Base-by-base conservation (phyloP, 2,797 vertebrate genomes). In the Alauda arvensis region DNA sequence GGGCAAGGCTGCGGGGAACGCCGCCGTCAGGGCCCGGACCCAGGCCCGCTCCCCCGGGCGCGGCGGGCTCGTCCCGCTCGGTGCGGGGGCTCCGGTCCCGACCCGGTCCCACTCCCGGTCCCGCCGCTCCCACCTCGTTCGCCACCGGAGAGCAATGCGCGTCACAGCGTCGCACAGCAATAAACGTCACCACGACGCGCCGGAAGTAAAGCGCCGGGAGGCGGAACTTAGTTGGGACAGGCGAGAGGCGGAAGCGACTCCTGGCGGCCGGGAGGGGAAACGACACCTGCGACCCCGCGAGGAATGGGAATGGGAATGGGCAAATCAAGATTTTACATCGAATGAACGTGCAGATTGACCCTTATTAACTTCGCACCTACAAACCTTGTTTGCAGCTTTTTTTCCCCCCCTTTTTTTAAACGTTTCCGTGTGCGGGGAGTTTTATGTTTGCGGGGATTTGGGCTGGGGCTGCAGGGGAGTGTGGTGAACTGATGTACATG, bases 181-280 rank as follows among this genome's bases (percentile, higher is more conserved):
- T 1, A 1, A 0, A 18, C 26, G 52, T 33, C 45, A 53, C 20
- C 3, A 1, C 4, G 0, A 1, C 1, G 67, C 40, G 18, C 33
- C 57, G 56, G 82, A 77, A 77, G 34, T 1, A 1, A 3, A 4
- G 10, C 3, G 2, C 3, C 0, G 8, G 1, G 10, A 10, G 52
- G 23, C 2, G 3, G 33, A 5, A 6, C 3, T 4, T 0, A 1
- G 2, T 4, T 1, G 3, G 37, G 37, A 37, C 4, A 1, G 11
- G 9, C 1, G 28, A 14, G 1, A 5, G 39, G 24, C 29, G 16
- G 26, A 46, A 56, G 53, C 79, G 63, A 2, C 79, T 2, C 43
- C 84, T 83, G 42, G 79, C 29, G 59, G 12, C 3, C 3, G 0
- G 57, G 52, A 26, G 8, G 6, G 5, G 8, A 10, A 43, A 43